phyloP scores from a whole-genome alignment of 2,888 invertebrate genomes.

The Tolmerus cingulatus region DNA sequence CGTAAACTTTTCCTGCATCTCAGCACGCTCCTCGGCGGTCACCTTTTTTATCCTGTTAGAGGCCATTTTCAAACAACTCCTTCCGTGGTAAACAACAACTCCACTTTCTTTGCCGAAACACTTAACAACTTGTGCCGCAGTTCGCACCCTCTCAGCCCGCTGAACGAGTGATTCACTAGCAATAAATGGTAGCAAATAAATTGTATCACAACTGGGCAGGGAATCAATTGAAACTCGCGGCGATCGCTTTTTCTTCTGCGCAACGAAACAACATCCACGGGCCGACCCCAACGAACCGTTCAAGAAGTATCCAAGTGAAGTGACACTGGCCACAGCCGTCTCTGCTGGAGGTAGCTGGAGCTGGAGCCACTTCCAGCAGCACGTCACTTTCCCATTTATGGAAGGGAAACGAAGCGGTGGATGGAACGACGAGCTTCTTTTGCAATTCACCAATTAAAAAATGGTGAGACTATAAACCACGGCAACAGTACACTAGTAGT shows the following conservation, averaged over 20 bases:
- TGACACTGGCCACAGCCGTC: background rate
- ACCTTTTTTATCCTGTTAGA: slow-evolving; percentile 61
- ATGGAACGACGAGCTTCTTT: background rate
- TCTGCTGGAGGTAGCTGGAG: background rate
- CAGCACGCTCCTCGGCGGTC: slow-evolving; percentile 72
- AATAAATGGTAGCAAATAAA: background rate
- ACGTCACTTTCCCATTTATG: background rate
- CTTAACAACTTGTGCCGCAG: background rate
- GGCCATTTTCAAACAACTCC: slow-evolving; percentile 49
- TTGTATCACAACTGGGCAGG: background rate
- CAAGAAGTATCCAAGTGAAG: background rate
- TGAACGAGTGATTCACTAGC: background rate
- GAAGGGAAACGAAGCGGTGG: background rate
- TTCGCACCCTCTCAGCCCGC: background rate
- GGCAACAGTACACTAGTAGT: no score
- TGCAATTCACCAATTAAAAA: background rate
- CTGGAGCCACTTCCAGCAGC: background rate
- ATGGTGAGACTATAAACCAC: no score
- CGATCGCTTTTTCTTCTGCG: background rate
- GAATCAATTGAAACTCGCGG: background rate
- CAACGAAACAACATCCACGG: background rate
- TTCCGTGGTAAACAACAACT: background rate
- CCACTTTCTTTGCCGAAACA: background rate
- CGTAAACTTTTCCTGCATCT: slow-evolving; percentile 79
- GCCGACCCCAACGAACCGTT: background rate